Percentiles rank a stretch among this genome's conserved stretches.
These are phyloP conservation scores for Scolopax bukidnonensis DNA, from an alignment of 2,797 vertebrate species.

Conservation along the genomic window DNA sequence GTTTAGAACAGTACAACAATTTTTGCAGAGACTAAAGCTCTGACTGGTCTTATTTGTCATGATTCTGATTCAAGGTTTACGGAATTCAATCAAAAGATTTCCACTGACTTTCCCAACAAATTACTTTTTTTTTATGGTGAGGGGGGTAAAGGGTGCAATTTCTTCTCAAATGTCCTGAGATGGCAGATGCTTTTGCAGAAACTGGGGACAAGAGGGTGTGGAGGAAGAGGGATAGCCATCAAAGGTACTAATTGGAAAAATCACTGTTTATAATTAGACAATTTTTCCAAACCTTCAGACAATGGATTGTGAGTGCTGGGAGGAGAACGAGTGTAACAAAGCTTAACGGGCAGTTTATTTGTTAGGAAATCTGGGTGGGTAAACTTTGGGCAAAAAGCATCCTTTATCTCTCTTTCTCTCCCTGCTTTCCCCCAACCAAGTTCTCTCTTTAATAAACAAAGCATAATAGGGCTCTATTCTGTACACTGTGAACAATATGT, in stretches of 20 bases:
- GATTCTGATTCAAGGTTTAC: neutral
- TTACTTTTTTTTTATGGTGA: neutral
- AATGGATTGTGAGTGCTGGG: neutral
- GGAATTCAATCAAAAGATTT: neutral
- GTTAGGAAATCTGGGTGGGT: neutral
- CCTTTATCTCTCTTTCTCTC: neutral
- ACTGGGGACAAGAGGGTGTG: rapidly evolving
- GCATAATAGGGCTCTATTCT: neutral
- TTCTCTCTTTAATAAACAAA: neutral
- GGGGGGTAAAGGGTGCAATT: rapidly evolving
- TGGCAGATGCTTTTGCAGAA: neutral
- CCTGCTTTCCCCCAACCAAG: rapidly evolving
- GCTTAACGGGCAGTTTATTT: rapidly evolving
- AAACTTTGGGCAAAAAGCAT: neutral
- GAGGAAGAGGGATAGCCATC: neutral
- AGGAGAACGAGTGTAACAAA: neutral
- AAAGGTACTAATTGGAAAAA: neutral
- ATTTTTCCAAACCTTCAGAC: neutral
- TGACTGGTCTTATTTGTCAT: neutral
- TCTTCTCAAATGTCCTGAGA: neutral
- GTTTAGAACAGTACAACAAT: neutral
- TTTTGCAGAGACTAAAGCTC: neutral
- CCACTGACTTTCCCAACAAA: neutral
- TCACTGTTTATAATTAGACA: neutral
- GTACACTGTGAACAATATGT: neutral